Base-by-base conservation (phyloP, 2,888 invertebrate species). In the Amiota minor region DNA sequence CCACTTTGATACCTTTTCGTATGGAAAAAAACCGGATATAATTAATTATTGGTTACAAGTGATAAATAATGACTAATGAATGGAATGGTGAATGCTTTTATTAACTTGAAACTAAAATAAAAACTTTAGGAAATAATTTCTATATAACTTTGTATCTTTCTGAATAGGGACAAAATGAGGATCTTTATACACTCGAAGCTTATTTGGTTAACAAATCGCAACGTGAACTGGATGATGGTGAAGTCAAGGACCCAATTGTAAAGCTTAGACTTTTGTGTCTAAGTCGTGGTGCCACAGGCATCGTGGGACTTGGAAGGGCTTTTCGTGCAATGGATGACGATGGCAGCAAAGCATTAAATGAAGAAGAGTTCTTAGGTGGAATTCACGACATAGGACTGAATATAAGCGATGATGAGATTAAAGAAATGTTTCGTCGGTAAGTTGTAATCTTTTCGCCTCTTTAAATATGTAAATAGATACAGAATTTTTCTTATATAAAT, bases 271-370 rank as follows among this genome's bases (percentile, higher is more conserved):
- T 96, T 79, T 91, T 96, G 74, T 97, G 98, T 89, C 91, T 98
- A 64, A 92, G 95, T 9, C 92, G 98, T 71, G 98, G 98, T 35
- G 95, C 97, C 53, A 93, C 93, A 65, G 98, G 98, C 74, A 97
- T 98, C 85, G 92, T 98, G 84, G 96, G 96, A 1, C 91, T 98
- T 69, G 96, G 95, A 86, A 94, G 97, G 95, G 91, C 95, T 81
- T 98, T 98, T 89, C 93, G 97, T 74, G 92, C 95, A 72, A 96
- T 98, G 95, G 98, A 98, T 88, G 97, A 98, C 77, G 97, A 98
- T 88, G 96, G 95, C 59, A 98, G 94, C 90, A 95, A 94, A 88
- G 92, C 93, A 65, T 89, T 98, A 77, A 96, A 93, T 86, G 91
- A 93, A 78, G 95, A 95, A 56, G 98, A 98, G 89, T 97, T 98